Base-by-base conservation (phyloP, 2,797 vertebrate species). In the Tragelaphus eurycerus region DNA sequence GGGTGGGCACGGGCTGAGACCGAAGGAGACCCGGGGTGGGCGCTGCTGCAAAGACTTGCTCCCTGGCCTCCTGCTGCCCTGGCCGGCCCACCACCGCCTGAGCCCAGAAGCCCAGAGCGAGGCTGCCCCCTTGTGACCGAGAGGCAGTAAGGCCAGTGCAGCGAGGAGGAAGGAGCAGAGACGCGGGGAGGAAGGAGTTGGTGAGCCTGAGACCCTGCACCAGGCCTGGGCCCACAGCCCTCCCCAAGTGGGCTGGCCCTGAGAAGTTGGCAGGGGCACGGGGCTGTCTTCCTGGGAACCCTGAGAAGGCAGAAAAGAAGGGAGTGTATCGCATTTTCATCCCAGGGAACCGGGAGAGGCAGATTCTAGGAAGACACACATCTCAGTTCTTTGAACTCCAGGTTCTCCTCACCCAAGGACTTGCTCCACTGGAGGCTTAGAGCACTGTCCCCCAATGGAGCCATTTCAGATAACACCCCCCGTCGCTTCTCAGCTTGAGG, bases 331-430 rank as follows among this genome's bases (percentile, higher is more conserved):
- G 17, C 86, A 57, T 81, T 74, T 84, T 86, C 46, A 27, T 76
- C 86, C 74, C 50, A 31, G 78, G 50, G 55, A 27, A 31, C 64
- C 6, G 1, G 23, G 38, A 13, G 13, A 83, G 60, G 31, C 64
- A 50, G 31, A 52, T 91, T 96, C 94, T 71, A 13, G 54, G 93
- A 94, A 97, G 57, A 60, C 79, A 46, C 15, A 43, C 62, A n/a
- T 50, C 23, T 78, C 74, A 60, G 27, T 90, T 90, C 52, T 34
- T 13, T 17, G 59, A 97, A 81, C n/a, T 94, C 50, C 43, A 67
- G 71, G 55, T 12, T 52, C 43, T 76, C 27, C 57, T 84, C 48
- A 79, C 17, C 21, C 54, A 76, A 71, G 25, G 46, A 50, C 6
- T 17, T 43, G 52, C 27, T 92, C 82, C 84, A 54, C 25, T 67